Evolutionary conservation across 2,888 invertebrate species (phyloP).

Genomic region (Ceriagrion tenellum): DNA sequence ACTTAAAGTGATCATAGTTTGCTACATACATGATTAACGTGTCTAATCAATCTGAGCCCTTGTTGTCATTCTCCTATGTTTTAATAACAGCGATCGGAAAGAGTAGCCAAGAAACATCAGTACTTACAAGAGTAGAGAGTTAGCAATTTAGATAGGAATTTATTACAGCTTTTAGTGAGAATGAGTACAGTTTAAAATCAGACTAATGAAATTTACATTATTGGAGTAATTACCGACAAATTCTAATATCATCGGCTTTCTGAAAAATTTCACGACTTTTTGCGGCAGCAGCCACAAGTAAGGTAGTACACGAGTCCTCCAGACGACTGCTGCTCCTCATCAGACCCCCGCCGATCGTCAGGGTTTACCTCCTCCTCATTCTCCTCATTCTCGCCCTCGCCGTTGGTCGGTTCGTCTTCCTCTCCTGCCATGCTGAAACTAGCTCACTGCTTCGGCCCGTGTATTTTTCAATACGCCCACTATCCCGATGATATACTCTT

Average conservation of each 20-base stretch:
- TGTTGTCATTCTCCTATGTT: too few relatives aligned
- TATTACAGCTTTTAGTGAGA: background rate
- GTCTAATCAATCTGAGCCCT: too few relatives aligned
- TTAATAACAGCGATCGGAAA: background rate
- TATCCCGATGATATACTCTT: background rate
- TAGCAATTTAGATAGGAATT: background rate
- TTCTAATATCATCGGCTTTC: background rate
- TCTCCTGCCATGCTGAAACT: background rate
- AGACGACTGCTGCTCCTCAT: background rate
- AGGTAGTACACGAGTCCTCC: background rate
- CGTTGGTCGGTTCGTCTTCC: background rate
- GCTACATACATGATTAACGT: too few relatives aligned
- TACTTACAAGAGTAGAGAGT: background rate
- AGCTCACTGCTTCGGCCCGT: background rate
- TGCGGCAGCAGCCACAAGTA: slow-evolving; percentile 28
- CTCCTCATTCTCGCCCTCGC: background rate
- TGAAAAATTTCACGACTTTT: background rate
- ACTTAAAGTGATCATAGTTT: too few relatives aligned
- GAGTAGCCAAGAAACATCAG: background rate
- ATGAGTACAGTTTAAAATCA: background rate
- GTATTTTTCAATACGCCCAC: background rate
- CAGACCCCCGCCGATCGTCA: background rate
- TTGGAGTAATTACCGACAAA: background rate
- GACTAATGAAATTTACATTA: background rate
- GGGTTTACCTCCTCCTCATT: background rate